Evolutionary conservation across 2,888 invertebrate species (phyloP).

Genomic region (Phyto melanocephala): DNA sequence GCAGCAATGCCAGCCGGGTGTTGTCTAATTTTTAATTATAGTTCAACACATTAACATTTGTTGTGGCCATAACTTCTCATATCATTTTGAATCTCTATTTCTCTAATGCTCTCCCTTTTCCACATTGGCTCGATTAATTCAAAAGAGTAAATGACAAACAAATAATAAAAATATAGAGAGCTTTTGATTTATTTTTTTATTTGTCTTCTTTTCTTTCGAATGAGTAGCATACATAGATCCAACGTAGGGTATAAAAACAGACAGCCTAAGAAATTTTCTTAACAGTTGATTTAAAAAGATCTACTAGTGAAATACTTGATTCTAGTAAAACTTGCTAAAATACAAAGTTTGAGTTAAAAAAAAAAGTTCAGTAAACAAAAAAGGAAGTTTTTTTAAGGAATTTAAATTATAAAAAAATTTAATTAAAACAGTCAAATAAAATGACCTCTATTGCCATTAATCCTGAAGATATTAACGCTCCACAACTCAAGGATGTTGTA

Average conservation of each 20-base stretch:
- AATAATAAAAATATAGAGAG: conserved; percentile 40
- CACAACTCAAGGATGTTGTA: conserved; percentile 75
- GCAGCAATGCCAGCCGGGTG: too few relatives aligned
- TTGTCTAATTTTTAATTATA: too few relatives aligned
- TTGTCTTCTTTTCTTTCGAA: background rate
- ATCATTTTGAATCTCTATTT: background rate
- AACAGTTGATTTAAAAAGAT: conserved; percentile 50
- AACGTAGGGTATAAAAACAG: conserved; percentile 50
- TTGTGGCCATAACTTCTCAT: too few relatives aligned
- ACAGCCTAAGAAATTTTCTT: conserved; percentile 21
- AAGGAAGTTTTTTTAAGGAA: conserved; percentile 2
- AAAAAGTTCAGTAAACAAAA: background rate
- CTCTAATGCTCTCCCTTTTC: background rate
- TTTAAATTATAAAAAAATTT: background rate
- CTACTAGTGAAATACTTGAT: background rate
- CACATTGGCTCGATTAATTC: conserved; percentile 26
- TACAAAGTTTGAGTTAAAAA: too few relatives aligned
- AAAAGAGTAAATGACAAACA: conserved; percentile 39
- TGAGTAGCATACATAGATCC: conserved; percentile 2
- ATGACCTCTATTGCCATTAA: conserved; percentile 74
- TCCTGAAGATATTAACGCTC: conserved; percentile 69
- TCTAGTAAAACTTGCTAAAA: background rate
- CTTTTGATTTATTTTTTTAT: conserved; percentile 4
- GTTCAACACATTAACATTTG: too few relatives aligned
- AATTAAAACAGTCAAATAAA: conserved; percentile 38